These are phyloP conservation scores for Ornithorhynchus anatinus DNA, from an alignment of 2,113 vertebrate genomes.

Conservation along the genomic window DNA sequence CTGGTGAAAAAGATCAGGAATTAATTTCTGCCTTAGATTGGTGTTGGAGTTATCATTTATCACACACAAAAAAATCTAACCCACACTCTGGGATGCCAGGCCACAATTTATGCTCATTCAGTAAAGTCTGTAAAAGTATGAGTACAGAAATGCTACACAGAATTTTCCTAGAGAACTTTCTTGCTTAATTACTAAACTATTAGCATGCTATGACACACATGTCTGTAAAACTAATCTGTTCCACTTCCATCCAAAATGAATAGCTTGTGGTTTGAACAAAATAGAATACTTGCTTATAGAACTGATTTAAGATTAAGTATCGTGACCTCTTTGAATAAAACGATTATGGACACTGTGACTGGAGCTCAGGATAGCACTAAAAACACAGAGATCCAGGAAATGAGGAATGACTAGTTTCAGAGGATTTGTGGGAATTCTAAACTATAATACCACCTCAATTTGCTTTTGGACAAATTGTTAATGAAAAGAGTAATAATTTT, in stretches of 20 bases:
- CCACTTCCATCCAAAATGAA: slow-evolving; percentile 16
- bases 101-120: too few relatives aligned
- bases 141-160: slow-evolving; percentile 23
- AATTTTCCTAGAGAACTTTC: slow-evolving; percentile 28
- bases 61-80: slow-evolving; percentile 42
- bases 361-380: slow-evolving; percentile 7
- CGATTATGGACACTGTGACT: background rate
- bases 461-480: too few relatives aligned
- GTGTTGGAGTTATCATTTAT: slow-evolving; percentile 12
- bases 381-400: too few relatives aligned
- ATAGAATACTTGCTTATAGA: slow-evolving; percentile 5
- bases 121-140: background rate
- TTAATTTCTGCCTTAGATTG: slow-evolving; percentile 18
- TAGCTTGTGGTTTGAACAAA: slow-evolving; percentile 26
- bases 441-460: too few relatives aligned
- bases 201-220: too few relatives aligned
- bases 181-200: slow-evolving; percentile 30
- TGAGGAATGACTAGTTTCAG: too few relatives aligned
- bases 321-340: slow-evolving; percentile 25
- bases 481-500: too few relatives aligned
- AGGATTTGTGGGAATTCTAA: too few relatives aligned
- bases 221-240: slow-evolving; percentile 44
- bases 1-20: slow-evolving; percentile 1
- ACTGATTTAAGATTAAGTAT: slow-evolving; percentile 11
- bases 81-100: too few relatives aligned